These are phyloP conservation scores for Myotis findleyi DNA, from an alignment of 2,797 vertebrate genomes.

Conservation along the genomic window DNA sequence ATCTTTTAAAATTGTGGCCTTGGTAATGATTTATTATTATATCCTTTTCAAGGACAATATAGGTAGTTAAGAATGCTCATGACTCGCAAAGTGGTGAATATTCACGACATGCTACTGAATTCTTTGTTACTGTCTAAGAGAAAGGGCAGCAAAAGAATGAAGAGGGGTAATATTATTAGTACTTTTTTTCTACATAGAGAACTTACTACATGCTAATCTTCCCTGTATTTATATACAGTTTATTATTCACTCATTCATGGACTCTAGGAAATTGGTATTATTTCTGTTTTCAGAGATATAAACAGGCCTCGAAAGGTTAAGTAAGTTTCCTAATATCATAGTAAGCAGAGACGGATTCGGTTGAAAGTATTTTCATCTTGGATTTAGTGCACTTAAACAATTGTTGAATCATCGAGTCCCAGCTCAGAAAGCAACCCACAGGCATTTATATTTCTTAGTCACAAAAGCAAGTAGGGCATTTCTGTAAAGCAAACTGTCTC, in stretches of 20 bases:
- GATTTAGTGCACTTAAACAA: not conserved
- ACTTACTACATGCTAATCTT: not conserved
- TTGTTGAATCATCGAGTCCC: not conserved
- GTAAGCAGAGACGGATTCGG: not conserved
- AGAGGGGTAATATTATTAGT: not conserved
- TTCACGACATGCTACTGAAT: not conserved
- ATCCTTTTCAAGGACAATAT: constrained; percentile 42
- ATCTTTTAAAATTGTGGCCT: constrained; percentile 51
- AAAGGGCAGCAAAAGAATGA: not conserved
- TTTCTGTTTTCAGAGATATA: constrained; percentile 12
- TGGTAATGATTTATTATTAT: constrained; percentile 34
- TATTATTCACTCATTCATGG: not conserved
- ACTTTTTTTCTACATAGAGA: not conserved
- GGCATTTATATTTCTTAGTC: not conserved
- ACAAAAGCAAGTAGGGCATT: not conserved
- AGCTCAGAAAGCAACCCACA: not conserved
- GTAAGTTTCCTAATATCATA: not conserved
- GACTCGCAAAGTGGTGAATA: not conserved
- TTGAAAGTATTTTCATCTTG: not conserved
- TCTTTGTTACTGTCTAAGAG: constrained; percentile 19
- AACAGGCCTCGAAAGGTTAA: not conserved
- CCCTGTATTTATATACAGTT: not conserved
- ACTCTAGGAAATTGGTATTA: not conserved
- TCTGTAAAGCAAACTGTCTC: not conserved
- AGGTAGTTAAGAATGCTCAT: not conserved